These are phyloP conservation scores for Diadema setosum DNA, from an alignment of 35 echinoderm and acorn worm species.

Conservation along the genomic window DNA sequence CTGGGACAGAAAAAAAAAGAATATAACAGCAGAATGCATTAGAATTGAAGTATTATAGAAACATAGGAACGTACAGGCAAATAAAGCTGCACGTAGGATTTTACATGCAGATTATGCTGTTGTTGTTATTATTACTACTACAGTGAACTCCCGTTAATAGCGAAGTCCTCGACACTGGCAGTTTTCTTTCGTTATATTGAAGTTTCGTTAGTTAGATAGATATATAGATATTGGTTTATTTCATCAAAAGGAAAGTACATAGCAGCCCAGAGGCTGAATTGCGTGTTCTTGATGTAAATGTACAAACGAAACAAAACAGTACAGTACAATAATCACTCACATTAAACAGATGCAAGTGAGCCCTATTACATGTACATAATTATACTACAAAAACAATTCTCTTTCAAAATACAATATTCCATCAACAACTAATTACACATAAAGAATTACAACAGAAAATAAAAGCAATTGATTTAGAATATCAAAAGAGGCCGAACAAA, in stretches of 20 bases:
- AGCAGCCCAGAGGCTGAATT: too few relatives aligned
- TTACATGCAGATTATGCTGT: neutral
- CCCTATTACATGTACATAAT: neutral
- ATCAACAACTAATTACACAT: too few relatives aligned
- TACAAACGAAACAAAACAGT: too few relatives aligned
- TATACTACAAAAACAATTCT: neutral
- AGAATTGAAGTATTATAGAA: neutral
- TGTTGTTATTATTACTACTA: neutral
- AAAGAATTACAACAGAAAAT: too few relatives aligned
- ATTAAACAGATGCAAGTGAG: neutral
- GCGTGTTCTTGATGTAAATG: too few relatives aligned
- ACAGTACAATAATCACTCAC: neutral
- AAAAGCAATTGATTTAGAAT: too few relatives aligned
- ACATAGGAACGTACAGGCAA: neutral
- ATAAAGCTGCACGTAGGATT: neutral
- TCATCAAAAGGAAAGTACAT: neutral
- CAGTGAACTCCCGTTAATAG: neutral
- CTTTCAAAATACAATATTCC: neutral
- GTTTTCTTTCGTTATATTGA: neutral
- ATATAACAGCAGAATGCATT: neutral
- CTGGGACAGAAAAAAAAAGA: neutral
- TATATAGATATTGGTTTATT: neutral
- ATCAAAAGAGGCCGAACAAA: too few relatives aligned
- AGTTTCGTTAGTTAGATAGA: neutral
- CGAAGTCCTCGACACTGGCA: neutral